Percentiles rank a stretch among this genome's conserved stretches.
Evolutionary conservation across 53 echinoderm and acorn worm species (phyloP).

Genomic region (Antedon mediterranea): DNA sequence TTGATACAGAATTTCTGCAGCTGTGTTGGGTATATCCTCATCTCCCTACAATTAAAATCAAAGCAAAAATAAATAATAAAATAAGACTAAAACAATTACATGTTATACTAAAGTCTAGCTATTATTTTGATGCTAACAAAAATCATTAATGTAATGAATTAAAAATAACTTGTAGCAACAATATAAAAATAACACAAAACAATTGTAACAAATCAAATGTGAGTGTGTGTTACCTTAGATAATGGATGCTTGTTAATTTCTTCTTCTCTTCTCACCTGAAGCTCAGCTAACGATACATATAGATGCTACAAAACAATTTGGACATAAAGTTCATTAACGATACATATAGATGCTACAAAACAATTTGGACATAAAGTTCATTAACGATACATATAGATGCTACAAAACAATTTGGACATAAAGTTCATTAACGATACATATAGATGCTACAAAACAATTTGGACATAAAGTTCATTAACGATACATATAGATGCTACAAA

Average conservation of each 20-base stretch:
- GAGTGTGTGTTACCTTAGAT: constrained; percentile 81
- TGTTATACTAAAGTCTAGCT: too few relatives aligned
- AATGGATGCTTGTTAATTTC: constrained; percentile 82
- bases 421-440: constrained; percentile 86
- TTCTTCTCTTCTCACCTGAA: constrained; percentile 75
- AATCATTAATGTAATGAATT: too few relatives aligned
- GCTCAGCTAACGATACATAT: constrained; percentile 73
- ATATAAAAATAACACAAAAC: too few relatives aligned
- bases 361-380: too few relatives aligned
- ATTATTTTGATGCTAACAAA: neutral
- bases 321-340: too few relatives aligned
- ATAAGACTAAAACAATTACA: neutral
- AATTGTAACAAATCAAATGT: too few relatives aligned
- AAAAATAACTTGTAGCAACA: too few relatives aligned
- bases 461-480: too few relatives aligned
- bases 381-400: constrained; percentile 89
- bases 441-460: constrained; percentile 77
- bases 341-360: constrained; percentile 81
- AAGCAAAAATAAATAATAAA: neutral
- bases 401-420: too few relatives aligned
- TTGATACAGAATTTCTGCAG: constrained; percentile 73
- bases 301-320: constrained; percentile 85
- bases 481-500: constrained; percentile 85
- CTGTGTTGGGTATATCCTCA: constrained; percentile 35
- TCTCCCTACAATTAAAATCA: constrained; percentile 46